A percentile compares a stretch with the other conserved stretches of the same genome.
These are phyloP conservation scores for Leuciscus waleckii DNA, from an alignment of 2,797 vertebrate genomes.

Conservation along the genomic window DNA sequence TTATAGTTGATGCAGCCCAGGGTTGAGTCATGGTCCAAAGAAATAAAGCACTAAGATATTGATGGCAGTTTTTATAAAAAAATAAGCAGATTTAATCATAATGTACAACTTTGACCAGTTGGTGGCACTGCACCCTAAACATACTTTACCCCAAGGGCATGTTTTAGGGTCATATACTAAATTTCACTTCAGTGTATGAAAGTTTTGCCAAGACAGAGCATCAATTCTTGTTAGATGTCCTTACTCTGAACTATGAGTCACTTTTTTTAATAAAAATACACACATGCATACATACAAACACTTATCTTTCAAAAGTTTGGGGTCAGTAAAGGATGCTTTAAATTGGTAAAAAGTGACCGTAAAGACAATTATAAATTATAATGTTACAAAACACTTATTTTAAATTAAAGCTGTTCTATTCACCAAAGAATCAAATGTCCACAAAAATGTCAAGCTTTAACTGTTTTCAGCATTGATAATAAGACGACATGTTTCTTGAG, in stretches of 20 bases:
- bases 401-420: background rate
- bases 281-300: background rate
- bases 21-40: background rate
- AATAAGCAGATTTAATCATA: background rate
- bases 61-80: background rate
- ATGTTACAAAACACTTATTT: background rate
- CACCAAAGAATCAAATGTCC: background rate
- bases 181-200: background rate
- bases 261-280: background rate
- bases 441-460: background rate
- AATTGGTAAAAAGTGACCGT: background rate
- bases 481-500: background rate
- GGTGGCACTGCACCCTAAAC: slow-evolving; percentile 7
- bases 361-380: background rate
- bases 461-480: background rate
- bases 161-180: background rate
- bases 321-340: background rate
- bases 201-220: background rate
- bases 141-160: background rate
- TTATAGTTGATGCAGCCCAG: background rate
- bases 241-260: background rate
- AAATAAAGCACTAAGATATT: background rate
- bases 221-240: too few relatives aligned
- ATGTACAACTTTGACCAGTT: background rate
- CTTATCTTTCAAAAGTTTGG: background rate